Base-by-base conservation (phyloP, 2,113 vertebrate genomes). In the Lanius ludovicianus region DNA sequence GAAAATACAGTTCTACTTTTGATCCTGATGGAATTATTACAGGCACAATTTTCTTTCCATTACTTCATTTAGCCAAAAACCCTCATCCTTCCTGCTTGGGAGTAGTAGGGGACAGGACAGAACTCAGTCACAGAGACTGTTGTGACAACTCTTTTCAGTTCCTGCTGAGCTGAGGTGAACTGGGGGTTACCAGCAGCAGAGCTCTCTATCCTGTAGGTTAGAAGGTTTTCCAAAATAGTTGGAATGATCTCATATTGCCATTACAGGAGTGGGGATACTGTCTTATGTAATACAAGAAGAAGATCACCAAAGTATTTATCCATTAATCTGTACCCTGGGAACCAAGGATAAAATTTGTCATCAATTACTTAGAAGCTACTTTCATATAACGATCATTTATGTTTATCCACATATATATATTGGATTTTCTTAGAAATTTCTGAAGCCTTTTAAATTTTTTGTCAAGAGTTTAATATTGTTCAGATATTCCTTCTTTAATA, bases 271-370 rank as follows among this genome's bases (percentile, higher is more conserved):
- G 8, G 3, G 15, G 9, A 20, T 47, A 25, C 20, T 63, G n/a
- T 6, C 3, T 53, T 18, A 11, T 57, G 47, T 10, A 33, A 46
- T 18, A 30, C 0, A 0, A 13, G 24, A 53, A 30, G 4, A 46
- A 76, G 24, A 71, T 71, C 37, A 35, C 25, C 41, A 20, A 46
- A 67, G 7, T 3, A 1, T 39, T 6, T 39, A 59, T 30, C 23
- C 52, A 30, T 67, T 63, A 14, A 42, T 35, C 31, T 39, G 14
- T 63, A 8, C 1, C 1, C 10, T 18, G 37, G 19, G 20, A 89
- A 53, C 10, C 2, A 2, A 63, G 22, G 7, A 28, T 76, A 24
- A 62, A 71, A 15, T 0, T 49, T 6, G 2, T 35, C 5, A 31
- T 35, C n/a, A 81, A 23, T 37, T 42, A 73, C 19, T 76, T 15